Base-by-base conservation (phyloP, 2,888 invertebrate genomes). In the Caenorhabditis becei region DNA sequence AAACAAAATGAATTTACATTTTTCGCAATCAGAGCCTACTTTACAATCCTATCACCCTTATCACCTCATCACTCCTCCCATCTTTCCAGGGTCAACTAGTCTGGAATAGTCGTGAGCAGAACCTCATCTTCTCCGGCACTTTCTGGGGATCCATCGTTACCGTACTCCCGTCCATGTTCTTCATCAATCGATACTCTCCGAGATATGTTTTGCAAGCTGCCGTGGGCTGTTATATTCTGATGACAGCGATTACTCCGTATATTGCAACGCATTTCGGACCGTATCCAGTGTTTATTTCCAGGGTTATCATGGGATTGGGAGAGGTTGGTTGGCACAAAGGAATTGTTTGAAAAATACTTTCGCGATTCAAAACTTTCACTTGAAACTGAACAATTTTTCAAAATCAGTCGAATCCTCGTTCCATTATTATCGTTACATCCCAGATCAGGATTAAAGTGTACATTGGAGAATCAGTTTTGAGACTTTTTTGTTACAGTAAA, bases 241-340 rank as follows among this genome's bases (percentile, higher is more conserved):
- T 80, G 61, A 81, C 86, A 0, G 72, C 61, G n/a, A 35, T 87
- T 54, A 86, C 88, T 41, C 88, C 88, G 23, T 83, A 78, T 47
- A 37, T 88, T 32, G 86, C 87, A 1, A 77, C 67, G 16, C 65
- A 83, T 54, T 82, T 67, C 51, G 85, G 86, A 23, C 80, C 79
- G 44, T 77, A 83, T 56, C 82, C 84, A 0, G 86, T 87, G 0
- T 88, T 88, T 47, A 67, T 83, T 7, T 80, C 83, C 2, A 62
- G 88, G 72, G 81, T 88, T 32, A 70, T 87, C 5, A 88, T 87
- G 87, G 88, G 88, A 37, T 67, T 88, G 37, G 88, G 86, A 53
- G 88, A 88, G 83, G 87, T 87, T 2, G 23, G 41, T 32, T n/a
- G n/a, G n/a, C n/a, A n/a, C n/a, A n/a, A n/a, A n/a, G n/a, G n/a